Base-by-base conservation (phyloP, 2,888 invertebrate species). In the Cryptus viduatorius region DNA sequence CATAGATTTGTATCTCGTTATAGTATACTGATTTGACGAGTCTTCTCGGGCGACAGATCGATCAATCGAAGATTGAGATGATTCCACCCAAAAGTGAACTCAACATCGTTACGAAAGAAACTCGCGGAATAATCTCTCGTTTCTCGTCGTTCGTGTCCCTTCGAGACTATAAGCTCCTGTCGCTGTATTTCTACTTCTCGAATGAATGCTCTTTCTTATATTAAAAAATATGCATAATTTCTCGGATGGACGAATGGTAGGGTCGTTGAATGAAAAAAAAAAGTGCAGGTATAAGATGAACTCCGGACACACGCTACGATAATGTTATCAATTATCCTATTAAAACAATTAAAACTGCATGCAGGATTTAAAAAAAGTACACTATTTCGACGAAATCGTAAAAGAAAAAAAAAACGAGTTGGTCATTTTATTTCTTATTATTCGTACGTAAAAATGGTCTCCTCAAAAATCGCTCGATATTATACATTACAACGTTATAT, bases 21-120 rank as follows among this genome's bases (percentile, higher is more conserved):
- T 24, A 24, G 24, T 24, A 24, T 24, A 24, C 24, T 24, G 24
- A 24, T 24, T 24, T 24, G 24, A 24, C 24, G 24, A 24, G 24
- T 24, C 24, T 1, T 24, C 10, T 84, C 84, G 2, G 91, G 90
- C 91, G 91, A 91, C 14, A 87, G 84, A 1, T 91, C 91, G 37
- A 90, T 80, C 10, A 88, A 65, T 0, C 37, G 82, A 85, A 90
- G 86, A 14, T 83, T 87, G 10, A 87, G 85, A 44, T 87, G 85
- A 37, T 90, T 90, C 87, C 89, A 90, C 1, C 90, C 88, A 14
- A 83, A 84, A 5, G 86, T 87, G 29, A 79, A 82, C 50, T 86
- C 61, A 7, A 86, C 71, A 75, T 86, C 89, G 2, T 72, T 65
- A 79, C 31, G 67, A 4, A 16, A 0, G 14, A 79, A 7, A 8